Conservation (phyloP, 1,140 invertebrate species). For the Drosophila lini region DNA sequence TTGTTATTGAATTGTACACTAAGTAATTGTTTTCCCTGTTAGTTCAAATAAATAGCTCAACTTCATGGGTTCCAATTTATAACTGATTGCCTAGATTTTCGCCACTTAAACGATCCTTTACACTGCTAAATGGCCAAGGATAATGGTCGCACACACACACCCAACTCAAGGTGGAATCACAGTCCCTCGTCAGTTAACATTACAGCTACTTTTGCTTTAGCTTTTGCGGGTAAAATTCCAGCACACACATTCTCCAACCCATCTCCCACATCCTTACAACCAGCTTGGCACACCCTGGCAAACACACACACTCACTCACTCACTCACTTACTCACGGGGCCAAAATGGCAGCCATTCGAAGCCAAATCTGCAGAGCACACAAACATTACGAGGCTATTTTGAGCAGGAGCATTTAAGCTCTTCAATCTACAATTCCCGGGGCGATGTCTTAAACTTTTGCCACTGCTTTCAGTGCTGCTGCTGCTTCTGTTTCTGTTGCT, state of each 20-base stretch:
- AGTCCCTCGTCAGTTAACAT: slow-evolving; percentile 34
- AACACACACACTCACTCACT: slow-evolving; percentile 2
- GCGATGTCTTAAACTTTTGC: slow-evolving; percentile 57
- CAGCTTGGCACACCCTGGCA: slow-evolving; percentile 7
- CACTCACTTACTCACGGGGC: background rate
- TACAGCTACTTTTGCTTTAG: slow-evolving; percentile 14
- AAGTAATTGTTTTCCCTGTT: slow-evolving; percentile 4
- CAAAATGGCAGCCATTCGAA: slow-evolving; percentile 42
- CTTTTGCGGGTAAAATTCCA: slow-evolving; percentile 19
- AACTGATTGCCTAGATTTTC: slow-evolving; percentile 11
- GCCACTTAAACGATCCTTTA: slow-evolving; percentile 15
- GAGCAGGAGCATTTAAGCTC: slow-evolving; percentile 73
- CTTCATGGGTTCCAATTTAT: background rate
- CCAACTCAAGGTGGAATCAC: slow-evolving; percentile 32
- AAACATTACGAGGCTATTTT: slow-evolving; percentile 79
- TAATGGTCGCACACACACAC: slow-evolving; percentile 20
- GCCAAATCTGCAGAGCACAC: slow-evolving; percentile 68
- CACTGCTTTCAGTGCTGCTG: slow-evolving; percentile 40
- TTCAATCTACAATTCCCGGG: slow-evolving; percentile 60
- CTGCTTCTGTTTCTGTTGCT: slow-evolving; percentile 28
- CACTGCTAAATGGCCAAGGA: slow-evolving; percentile 25
- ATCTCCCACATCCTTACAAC: background rate
- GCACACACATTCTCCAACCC: slow-evolving; percentile 3
- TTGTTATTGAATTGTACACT: background rate
- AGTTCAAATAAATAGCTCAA: slow-evolving; percentile 11